Conservation (phyloP, 2,888 invertebrate genomes). For the Lymantria dispar region DNA sequence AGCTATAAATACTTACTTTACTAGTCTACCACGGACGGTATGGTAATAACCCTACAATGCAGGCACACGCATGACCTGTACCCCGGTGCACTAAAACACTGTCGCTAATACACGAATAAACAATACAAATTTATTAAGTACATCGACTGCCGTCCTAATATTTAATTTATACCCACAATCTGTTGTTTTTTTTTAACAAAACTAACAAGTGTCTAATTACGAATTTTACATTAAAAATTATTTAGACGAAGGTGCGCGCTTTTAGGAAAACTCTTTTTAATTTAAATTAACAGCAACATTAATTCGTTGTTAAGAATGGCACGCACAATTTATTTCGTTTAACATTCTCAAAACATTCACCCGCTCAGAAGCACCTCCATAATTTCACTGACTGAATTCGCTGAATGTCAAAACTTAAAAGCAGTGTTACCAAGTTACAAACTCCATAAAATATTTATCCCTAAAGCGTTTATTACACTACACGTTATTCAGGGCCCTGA, state of each 20-base stretch:
- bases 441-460: too few relatives aligned
- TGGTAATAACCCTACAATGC: slow-evolving; percentile 17
- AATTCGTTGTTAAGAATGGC: slow-evolving; percentile 21
- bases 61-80: slow-evolving; percentile 27
- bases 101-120: slow-evolving; percentile 9
- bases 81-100: slow-evolving; percentile 17
- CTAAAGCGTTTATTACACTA: too few relatives aligned
- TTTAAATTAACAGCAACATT: neutral
- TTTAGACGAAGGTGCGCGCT: too few relatives aligned
- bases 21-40: slow-evolving; percentile 23
- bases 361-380: slow-evolving; percentile 20
- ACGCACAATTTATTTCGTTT: slow-evolving; percentile 20
- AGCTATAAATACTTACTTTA: slow-evolving; percentile 32
- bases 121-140: too few relatives aligned
- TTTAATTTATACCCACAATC: slow-evolving; percentile 23
- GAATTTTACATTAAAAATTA: too few relatives aligned
- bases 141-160: slow-evolving; percentile 19
- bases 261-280: too few relatives aligned
- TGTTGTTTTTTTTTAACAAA: slow-evolving; percentile 8
- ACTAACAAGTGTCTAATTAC: too few relatives aligned
- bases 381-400: slow-evolving; percentile 23
- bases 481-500: too few relatives aligned
- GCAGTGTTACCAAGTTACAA: too few relatives aligned
- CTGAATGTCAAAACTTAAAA: neutral
- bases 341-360: slow-evolving; percentile 12